phyloP scores from a whole-genome alignment of 2,888 invertebrate species.

The Drosophila pseudotakahashii region DNA sequence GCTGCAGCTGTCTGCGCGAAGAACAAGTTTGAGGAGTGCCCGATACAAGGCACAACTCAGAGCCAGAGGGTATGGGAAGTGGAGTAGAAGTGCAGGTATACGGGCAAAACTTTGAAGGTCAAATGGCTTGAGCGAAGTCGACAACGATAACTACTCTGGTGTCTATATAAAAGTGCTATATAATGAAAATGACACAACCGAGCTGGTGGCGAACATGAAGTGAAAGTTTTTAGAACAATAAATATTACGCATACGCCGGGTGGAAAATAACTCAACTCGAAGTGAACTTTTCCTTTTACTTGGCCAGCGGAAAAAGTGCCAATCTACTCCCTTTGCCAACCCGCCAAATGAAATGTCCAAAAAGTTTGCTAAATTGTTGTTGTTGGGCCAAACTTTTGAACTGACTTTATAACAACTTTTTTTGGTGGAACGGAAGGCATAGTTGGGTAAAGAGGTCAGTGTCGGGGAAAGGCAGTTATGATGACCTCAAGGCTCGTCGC shows the following conservation, averaged over 20 bases:
- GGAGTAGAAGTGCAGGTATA: conserved; percentile 24
- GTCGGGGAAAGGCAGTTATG: conserved; percentile 19
- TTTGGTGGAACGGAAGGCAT: conserved; percentile 8
- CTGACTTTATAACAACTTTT: conserved; percentile 47
- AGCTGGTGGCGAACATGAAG: conserved; percentile 13
- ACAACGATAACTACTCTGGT: conserved; percentile 24
- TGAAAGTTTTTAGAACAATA: conserved; percentile 48
- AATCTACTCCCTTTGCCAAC: not conserved
- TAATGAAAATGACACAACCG: conserved; percentile 28
- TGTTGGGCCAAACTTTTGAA: conserved; percentile 44
- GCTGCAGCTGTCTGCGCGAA: conserved; percentile 14
- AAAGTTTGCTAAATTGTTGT: conserved; percentile 46
- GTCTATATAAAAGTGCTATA: conserved; percentile 33
- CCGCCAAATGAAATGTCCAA: conserved; percentile 28
- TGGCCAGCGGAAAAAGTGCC: conserved; percentile 9
- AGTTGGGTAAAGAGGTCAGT: conserved; percentile 1
- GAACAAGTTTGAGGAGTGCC: conserved; percentile 36
- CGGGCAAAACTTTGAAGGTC: conserved; percentile 48
- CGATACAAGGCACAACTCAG: conserved; percentile 19
- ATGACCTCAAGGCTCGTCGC: conserved; percentile 34
- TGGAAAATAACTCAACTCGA: conserved; percentile 30
- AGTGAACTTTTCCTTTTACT: conserved; percentile 37
- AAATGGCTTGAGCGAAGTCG: conserved; percentile 34
- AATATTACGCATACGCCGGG: conserved; percentile 56
- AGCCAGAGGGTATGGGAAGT: not conserved